phyloP scores from a whole-genome alignment of 2,797 vertebrate species.

The Diplodus puntazzo region DNA sequence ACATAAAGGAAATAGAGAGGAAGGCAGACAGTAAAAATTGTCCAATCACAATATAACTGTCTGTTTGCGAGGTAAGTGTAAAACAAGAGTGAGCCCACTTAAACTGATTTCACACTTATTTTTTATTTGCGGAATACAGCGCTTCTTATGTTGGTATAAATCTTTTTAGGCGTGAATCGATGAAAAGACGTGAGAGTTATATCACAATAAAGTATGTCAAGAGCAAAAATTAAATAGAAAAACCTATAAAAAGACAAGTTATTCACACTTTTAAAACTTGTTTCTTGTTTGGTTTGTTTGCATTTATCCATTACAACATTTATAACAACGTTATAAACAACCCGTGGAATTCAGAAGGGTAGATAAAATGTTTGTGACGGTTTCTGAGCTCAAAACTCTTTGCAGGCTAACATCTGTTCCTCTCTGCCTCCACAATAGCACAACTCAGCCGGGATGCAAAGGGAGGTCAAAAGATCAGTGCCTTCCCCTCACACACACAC shows the following conservation, averaged over 20 bases:
- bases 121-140: constrained; percentile 60
- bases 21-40: constrained; percentile 68
- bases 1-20: constrained; percentile 77
- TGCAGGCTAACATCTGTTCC: constrained; percentile 84
- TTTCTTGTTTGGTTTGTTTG: background rate
- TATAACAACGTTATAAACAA: background rate
- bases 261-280: constrained; percentile 1
- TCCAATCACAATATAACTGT: constrained; percentile 77
- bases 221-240: background rate
- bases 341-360: background rate
- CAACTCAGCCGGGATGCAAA: constrained; percentile 83
- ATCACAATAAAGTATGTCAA: constrained; percentile 2
- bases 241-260: rapidly evolving
- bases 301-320: background rate
- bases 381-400: constrained; percentile 66
- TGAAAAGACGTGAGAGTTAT: constrained; percentile 19
- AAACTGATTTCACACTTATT: constrained; percentile 42
- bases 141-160: constrained; percentile 36
- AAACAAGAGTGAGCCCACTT: constrained; percentile 53
- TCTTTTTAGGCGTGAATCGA: constrained; percentile 32
- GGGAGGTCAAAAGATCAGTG: constrained; percentile 85
- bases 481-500: constrained; percentile 68
- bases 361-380: constrained; percentile 48
- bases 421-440: constrained; percentile 81
- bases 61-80: constrained; percentile 58